Percentiles rank a stretch among this genome's conserved stretches.
Evolutionary conservation across 2,113 vertebrate genomes (phyloP).

Genomic region (Paradoxurus hermaphroditus): DNA sequence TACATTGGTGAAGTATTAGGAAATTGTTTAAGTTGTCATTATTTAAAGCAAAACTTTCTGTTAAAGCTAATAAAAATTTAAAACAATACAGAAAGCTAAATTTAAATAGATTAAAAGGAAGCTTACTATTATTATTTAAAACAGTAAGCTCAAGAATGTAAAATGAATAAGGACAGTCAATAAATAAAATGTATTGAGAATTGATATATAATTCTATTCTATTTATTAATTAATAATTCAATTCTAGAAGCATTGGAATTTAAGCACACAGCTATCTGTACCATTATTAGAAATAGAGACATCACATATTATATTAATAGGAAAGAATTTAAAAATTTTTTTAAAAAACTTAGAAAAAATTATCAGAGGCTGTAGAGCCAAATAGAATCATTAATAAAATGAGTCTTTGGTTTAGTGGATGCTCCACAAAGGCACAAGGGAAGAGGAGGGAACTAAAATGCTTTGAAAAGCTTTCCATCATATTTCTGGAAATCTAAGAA

Average conservation of each 20-base stretch:
- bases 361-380: background rate
- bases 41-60: background rate
- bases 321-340: background rate
- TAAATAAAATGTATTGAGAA: background rate
- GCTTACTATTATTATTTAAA: background rate
- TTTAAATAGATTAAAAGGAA: background rate
- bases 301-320: background rate
- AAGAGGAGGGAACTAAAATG: background rate
- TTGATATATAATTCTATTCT: background rate
- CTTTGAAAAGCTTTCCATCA: background rate
- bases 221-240: background rate
- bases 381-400: background rate
- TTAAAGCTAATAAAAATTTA: background rate
- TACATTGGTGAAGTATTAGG: background rate
- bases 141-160: background rate
- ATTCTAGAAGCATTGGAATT: background rate
- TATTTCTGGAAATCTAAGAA: background rate
- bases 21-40: background rate
- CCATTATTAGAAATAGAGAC: background rate
- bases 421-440: background rate
- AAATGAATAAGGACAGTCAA: background rate
- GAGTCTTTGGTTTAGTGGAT: background rate
- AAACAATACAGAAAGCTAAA: background rate
- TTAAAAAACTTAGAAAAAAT: background rate
- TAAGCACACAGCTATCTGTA: background rate